Percentiles rank a stretch among this genome's conserved stretches.
Evolutionary conservation across 2,113 vertebrate species (phyloP).

Genomic region (Chrysemys picta): DNA sequence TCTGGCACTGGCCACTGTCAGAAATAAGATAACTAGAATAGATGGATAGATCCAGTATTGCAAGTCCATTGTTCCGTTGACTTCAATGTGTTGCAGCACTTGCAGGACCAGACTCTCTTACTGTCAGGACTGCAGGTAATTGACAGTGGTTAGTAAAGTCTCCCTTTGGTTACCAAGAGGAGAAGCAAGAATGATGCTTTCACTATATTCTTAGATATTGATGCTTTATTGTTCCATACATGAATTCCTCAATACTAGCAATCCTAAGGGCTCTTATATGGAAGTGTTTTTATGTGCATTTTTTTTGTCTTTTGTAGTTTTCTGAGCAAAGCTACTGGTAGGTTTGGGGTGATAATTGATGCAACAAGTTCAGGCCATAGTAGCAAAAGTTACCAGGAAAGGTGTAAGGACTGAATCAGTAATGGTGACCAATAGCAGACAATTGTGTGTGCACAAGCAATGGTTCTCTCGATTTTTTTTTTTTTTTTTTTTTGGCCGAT

Average conservation of each 20-base stretch:
- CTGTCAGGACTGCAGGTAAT: neutral
- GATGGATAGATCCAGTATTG: accelerated
- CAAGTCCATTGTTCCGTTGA: accelerated
- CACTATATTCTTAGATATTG: accelerated
- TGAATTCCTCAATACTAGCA: neutral
- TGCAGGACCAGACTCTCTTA: neutral
- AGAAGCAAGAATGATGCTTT: accelerated
- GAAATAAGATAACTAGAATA: neutral
- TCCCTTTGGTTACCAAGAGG: neutral
- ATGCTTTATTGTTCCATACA: neutral
- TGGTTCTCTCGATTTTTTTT: accelerated
- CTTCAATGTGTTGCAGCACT: neutral
- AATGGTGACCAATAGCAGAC: neutral
- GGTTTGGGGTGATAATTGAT: neutral
- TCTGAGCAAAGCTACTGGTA: neutral
- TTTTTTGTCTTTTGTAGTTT: accelerated
- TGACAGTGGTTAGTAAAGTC: accelerated
- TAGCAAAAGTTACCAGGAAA: neutral
- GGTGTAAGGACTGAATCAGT: neutral
- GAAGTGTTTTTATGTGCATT: neutral
- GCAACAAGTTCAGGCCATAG: accelerated
- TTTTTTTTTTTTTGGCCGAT: neutral
- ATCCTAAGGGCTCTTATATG: neutral
- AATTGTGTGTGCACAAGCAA: neutral
- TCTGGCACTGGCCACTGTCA: neutral